phyloP scores from a whole-genome alignment of 2,113 vertebrate species.

The Strigops habroptila region DNA sequence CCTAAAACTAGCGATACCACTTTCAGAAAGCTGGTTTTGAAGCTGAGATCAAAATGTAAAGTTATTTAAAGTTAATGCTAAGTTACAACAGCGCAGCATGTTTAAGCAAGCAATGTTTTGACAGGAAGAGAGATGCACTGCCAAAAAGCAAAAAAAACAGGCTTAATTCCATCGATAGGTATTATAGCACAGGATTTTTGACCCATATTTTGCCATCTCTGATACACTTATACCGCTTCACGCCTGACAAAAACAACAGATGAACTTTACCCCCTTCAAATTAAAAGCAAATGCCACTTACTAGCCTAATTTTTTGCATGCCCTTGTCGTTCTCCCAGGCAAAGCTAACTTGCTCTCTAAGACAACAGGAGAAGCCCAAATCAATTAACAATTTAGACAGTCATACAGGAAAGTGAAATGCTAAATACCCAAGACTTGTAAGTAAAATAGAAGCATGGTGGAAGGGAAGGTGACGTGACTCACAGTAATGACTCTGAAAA shows the following conservation, averaged over 20 bases:
- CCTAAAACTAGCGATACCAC: not conserved
- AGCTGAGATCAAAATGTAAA: not conserved
- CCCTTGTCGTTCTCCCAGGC: not conserved
- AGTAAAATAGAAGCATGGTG: not conserved
- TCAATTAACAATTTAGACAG: not conserved
- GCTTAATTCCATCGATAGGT: not conserved
- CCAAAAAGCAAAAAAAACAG: not conserved
- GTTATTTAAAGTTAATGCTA: not conserved
- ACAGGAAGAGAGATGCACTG: not conserved
- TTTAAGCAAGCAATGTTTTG: not conserved
- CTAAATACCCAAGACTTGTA: not conserved
- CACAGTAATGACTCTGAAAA: slow-evolving; percentile 87
- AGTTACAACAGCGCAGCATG: not conserved
- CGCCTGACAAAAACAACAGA: not conserved
- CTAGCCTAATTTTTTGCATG: not conserved
- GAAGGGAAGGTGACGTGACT: slow-evolving; percentile 20
- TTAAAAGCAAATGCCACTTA: not conserved
- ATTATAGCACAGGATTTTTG: not conserved
- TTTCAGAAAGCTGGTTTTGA: not conserved
- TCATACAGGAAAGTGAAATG: not conserved
- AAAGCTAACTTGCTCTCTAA: not conserved
- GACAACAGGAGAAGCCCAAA: not conserved
- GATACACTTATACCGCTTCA: not conserved
- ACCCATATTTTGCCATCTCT: not conserved
- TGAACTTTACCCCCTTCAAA: not conserved